These are phyloP conservation scores for Ctena decussata DNA, from an alignment of 2,888 invertebrate species.

Conservation along the genomic window DNA sequence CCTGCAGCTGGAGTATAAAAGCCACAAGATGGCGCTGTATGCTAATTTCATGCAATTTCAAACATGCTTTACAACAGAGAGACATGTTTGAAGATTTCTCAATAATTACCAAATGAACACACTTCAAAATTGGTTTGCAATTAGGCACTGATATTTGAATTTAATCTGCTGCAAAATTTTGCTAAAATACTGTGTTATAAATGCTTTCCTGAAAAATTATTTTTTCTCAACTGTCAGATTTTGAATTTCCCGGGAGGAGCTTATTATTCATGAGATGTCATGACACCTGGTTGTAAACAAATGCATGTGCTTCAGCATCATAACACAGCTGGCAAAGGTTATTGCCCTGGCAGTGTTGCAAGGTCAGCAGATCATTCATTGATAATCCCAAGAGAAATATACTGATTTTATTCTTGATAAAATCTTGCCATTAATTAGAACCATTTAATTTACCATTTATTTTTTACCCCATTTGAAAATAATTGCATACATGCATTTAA, in stretches of 20 bases:
- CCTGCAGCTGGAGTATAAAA: background rate
- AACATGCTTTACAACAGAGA: background rate
- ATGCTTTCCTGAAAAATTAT: background rate
- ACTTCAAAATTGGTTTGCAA: background rate
- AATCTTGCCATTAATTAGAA: too few species aligned
- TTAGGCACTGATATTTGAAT: background rate
- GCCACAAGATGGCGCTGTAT: background rate
- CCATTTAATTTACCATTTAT: too few species aligned
- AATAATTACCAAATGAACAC: background rate
- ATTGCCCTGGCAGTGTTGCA: background rate
- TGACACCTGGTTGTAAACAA: background rate
- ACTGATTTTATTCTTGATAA: too few species aligned
- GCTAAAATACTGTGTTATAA: background rate
- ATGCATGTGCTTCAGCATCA: background rate
- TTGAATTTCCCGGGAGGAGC: background rate
- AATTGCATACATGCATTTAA: too few species aligned
- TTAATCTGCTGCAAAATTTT: background rate
- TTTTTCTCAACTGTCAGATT: background rate
- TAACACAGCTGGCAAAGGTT: background rate
- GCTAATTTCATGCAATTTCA: background rate
- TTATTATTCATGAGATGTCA: background rate
- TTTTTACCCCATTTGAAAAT: too few species aligned
- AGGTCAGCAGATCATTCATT: background rate
- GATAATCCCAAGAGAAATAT: background rate
- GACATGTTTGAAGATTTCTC: background rate